These are phyloP conservation scores for Aplochiton taeniatus DNA, from an alignment of 2,797 vertebrate species.

Conservation along the genomic window DNA sequence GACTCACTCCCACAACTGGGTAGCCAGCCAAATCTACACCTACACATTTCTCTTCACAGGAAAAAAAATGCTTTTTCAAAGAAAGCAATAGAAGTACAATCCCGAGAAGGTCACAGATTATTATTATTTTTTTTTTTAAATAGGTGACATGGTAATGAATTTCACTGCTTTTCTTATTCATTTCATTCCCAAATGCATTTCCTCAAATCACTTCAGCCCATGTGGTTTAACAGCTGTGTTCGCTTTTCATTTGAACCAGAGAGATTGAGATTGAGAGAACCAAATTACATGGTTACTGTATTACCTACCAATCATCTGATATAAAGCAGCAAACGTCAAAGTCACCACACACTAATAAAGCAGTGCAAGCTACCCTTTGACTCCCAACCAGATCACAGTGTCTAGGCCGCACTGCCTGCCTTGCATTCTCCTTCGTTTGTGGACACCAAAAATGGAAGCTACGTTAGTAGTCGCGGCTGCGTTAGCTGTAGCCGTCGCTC, in stretches of 20 bases:
- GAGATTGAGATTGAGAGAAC: too few species aligned
- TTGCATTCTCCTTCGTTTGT: too few species aligned
- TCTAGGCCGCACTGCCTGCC: too few species aligned
- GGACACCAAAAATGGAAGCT: too few species aligned
- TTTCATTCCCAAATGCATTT: conserved; percentile 69
- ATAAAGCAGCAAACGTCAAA: too few species aligned
- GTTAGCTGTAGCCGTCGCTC: too few species aligned
- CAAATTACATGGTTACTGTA: conserved; percentile 41
- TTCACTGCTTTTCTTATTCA: conserved; percentile 69
- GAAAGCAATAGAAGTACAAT: conserved; percentile 22
- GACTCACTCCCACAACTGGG: conserved; percentile 40
- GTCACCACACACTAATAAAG: too few species aligned
- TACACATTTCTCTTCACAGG: background rate
- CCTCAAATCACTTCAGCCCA: conserved; percentile 62
- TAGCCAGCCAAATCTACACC: background rate
- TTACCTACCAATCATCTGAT: too few species aligned
- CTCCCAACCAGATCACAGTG: too few species aligned
- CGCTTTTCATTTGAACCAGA: conserved; percentile 35
- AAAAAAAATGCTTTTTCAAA: background rate
- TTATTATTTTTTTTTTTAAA: too few species aligned
- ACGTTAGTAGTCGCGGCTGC: too few species aligned
- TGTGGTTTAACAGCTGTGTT: conserved; percentile 43
- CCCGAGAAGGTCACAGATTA: conserved; percentile 63
- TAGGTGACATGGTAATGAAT: conserved; percentile 59
- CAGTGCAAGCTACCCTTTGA: too few species aligned